Percentiles rank a stretch among this genome's conserved stretches.
phyloP scores from a whole-genome alignment of 2,888 invertebrate species.

The Drosophila parthenogenetica region DNA sequence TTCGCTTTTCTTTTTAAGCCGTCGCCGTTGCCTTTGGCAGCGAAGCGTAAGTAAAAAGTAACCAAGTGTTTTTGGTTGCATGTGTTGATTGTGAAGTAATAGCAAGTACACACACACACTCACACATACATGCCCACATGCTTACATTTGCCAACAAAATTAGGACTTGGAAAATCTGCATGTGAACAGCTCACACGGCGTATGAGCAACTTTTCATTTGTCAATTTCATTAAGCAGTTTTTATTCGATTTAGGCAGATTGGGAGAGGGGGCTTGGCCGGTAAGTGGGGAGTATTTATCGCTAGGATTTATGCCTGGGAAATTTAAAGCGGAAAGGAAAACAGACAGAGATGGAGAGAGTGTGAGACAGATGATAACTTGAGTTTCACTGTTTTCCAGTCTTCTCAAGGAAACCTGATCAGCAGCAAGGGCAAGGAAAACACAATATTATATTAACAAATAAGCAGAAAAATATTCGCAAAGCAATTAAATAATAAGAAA shows the following conservation, averaged over 20 bases:
- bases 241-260: conserved; percentile 18
- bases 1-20: conserved; percentile 53
- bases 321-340: conserved; percentile 26
- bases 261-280: background rate
- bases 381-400: conserved; percentile 3
- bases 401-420: conserved; percentile 1
- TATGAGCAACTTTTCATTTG: conserved; percentile 56
- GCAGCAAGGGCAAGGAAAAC: conserved; percentile 7
- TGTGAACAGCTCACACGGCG: conserved; percentile 54
- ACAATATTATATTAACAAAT: background rate
- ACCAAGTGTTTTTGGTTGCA: conserved; percentile 48
- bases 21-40: conserved; percentile 40
- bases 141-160: conserved; percentile 40
- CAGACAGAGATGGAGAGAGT: background rate
- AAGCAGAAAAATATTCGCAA: conserved; percentile 30
- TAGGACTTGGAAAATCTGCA: conserved; percentile 68
- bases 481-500: conserved; percentile 37
- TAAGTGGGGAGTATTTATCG: conserved; percentile 7
- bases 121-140: conserved; percentile 11
- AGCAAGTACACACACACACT: conserved; percentile 27
- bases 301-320: conserved; percentile 60
- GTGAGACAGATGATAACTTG: conserved; percentile 22
- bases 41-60: conserved; percentile 74
- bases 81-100: conserved; percentile 70
- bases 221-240: conserved; percentile 56